phyloP scores from a whole-genome alignment of 2,888 invertebrate genomes.

The Galerucella calmariensis region DNA sequence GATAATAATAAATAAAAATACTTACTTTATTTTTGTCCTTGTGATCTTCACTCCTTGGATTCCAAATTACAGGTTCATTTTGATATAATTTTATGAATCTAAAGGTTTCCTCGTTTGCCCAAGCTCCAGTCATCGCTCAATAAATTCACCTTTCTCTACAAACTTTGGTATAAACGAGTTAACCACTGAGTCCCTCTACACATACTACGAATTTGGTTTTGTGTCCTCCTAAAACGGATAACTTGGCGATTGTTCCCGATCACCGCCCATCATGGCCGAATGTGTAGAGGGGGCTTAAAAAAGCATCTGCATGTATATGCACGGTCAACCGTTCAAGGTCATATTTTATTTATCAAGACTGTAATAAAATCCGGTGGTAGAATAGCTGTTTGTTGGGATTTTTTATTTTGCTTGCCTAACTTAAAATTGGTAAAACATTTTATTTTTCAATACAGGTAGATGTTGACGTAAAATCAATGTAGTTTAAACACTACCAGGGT shows the following conservation, averaged over 20 bases:
- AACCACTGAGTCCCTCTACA: no score
- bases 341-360: no score
- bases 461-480: background rate
- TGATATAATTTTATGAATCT: background rate
- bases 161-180: no score
- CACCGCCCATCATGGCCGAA: no score
- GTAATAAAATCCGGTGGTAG: no score
- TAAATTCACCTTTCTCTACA: no score
- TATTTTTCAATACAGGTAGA: background rate
- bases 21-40: background rate
- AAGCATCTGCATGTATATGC: no score
- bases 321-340: no score
- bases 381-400: background rate
- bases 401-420: background rate
- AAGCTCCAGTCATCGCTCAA: background rate
- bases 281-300: no score
- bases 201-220: no score
- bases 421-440: background rate
- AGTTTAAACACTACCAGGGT: background rate
- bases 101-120: background rate
- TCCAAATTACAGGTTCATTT: background rate
- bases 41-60: background rate
- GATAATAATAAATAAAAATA: background rate
- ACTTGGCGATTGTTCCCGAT: no score
- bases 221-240: no score